Evolutionary conservation across 2,113 vertebrate genomes (phyloP), one percentile per base, ranked within the genome.

Genomic region (Zosterops hypoxanthus): DNA sequence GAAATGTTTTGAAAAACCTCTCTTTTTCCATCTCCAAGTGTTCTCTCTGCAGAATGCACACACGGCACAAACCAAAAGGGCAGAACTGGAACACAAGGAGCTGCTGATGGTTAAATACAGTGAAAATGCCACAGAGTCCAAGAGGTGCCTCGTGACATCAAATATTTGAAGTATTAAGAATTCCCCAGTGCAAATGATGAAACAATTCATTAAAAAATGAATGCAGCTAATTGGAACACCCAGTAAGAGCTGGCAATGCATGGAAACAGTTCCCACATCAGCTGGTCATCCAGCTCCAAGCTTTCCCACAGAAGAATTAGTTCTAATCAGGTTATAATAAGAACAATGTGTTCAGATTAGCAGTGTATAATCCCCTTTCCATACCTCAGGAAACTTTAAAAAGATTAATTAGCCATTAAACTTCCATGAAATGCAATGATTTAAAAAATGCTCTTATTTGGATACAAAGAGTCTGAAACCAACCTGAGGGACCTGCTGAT

Each of bases 331-430:
- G 82, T 94, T 95, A 94, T 94, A 92, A 97, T 76, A 94, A 97
- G 97, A 97, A 97, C 80, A 92, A 93, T 52, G 76, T 94, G 95
- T 96, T 81, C 95, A 94, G 95, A 94, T 97, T 96, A 96, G 81
- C 71, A 82, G 93, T 68, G 87, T 77, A 93, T 65, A 66, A 96
- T 96, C 91, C 77, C 90, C 61, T 88, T 95, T 91, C 93, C 90
- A 87, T 94, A 95, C 81, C 93, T 89, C 72, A 91, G 83, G 72
- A 95, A 82, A 79, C 89, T 95, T 92, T 57, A 86, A 93, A 88
- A 92, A 92, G 85, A 88, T 94, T 94, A 97, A 96, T 96, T 95
- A 96, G 93, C 94, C 88, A 92, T 96, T 96, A 95, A 95, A 97
- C 77, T 91, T 69, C 73, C 28, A 92, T 75, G 86, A 96, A 97